phyloP scores from a whole-genome alignment of 2,113 vertebrate genomes.

The Rhineura floridana region DNA sequence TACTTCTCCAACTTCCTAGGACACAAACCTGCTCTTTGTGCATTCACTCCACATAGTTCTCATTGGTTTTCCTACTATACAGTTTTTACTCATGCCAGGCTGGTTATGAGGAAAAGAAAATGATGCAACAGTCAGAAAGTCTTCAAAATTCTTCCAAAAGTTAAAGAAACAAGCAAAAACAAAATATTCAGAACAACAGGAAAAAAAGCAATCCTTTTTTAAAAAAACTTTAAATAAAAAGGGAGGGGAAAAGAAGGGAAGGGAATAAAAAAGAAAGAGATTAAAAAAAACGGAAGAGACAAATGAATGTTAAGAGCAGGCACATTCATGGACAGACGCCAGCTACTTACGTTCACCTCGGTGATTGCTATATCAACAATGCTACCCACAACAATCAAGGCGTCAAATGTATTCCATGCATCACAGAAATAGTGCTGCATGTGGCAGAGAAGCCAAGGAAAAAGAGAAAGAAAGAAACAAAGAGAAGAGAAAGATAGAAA shows the following conservation, averaged over 20 bases:
- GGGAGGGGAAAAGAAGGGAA: slow-evolving; percentile 58
- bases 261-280: slow-evolving; percentile 50
- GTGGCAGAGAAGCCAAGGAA: slow-evolving; percentile 76
- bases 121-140: slow-evolving; percentile 75
- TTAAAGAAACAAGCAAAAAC: slow-evolving; percentile 67
- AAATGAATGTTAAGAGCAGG: slow-evolving; percentile 80
- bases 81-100: slow-evolving; percentile 81
- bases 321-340: slow-evolving; percentile 89
- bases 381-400: slow-evolving; percentile 99
- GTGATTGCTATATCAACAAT: slow-evolving; percentile 99
- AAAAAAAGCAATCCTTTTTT: slow-evolving; percentile 67
- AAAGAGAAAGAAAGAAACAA: slow-evolving; percentile 65
- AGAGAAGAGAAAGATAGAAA: slow-evolving; percentile 42
- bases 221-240: slow-evolving; percentile 39
- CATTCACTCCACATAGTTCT: slow-evolving; percentile 56
- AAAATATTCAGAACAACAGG: slow-evolving; percentile 69
- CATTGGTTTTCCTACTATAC: slow-evolving; percentile 77
- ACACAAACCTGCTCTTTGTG: slow-evolving; percentile 39
- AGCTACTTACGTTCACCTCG: slow-evolving; percentile 99
- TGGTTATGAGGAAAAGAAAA: slow-evolving; percentile 71
- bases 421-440: slow-evolving; percentile 99
- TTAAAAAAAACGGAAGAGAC: slow-evolving; percentile 68
- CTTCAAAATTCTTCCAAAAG: slow-evolving; percentile 70
- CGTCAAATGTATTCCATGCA: slow-evolving; percentile 99
- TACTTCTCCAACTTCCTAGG: slow-evolving; percentile 52